Conservation (phyloP, 2,888 invertebrate genomes). For the Amorpha juglandis region DNA sequence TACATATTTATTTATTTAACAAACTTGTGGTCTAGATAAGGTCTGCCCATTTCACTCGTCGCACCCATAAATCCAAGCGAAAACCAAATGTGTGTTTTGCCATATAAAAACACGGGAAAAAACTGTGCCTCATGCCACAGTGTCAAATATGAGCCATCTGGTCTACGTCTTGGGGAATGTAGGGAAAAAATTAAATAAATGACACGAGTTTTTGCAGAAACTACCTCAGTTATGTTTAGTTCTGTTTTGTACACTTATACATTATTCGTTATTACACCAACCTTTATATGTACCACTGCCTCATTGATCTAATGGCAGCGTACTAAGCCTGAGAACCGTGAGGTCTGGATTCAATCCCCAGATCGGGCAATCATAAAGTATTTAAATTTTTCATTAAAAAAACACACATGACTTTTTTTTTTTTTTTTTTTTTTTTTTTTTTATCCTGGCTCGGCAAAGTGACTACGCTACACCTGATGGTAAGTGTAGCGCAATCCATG, state of each 20-base stretch:
- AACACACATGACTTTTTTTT: too few species aligned
- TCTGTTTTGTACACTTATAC: not conserved
- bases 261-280: not conserved
- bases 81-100: slow-evolving; percentile 40
- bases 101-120: slow-evolving; percentile 38
- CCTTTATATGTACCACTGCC: too few species aligned
- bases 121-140: slow-evolving; percentile 39
- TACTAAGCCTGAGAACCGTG: too few species aligned
- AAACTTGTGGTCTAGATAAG: slow-evolving; percentile 26
- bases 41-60: slow-evolving; percentile 35
- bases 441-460: too few species aligned
- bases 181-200: slow-evolving; percentile 14
- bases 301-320: too few species aligned
- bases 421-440: too few species aligned
- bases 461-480: too few species aligned
- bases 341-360: too few species aligned
- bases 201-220: slow-evolving; percentile 14
- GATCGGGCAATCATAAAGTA: too few species aligned
- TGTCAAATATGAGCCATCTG: slow-evolving; percentile 40
- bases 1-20: slow-evolving; percentile 20
- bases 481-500: too few species aligned
- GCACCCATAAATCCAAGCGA: slow-evolving; percentile 38
- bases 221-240: not conserved
- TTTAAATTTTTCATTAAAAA: too few species aligned
- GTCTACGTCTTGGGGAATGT: slow-evolving; percentile 26